Percentiles rank a stretch among this genome's conserved stretches.
Evolutionary conservation across 2,797 vertebrate species (phyloP).

Genomic region (Crenichthys baileyi): DNA sequence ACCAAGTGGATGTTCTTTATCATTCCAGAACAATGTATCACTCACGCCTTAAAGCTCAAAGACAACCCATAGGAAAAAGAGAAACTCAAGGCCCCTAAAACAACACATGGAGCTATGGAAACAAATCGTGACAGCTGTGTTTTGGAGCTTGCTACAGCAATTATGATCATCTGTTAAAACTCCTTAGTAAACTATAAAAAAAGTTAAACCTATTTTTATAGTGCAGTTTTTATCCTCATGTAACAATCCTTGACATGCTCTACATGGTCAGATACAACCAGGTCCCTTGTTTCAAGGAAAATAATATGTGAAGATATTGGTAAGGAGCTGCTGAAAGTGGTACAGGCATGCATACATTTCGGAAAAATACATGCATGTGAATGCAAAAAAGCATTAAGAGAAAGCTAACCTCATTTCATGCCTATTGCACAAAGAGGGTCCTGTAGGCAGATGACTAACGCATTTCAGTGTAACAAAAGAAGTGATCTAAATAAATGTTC

Average conservation of each 20-base stretch:
- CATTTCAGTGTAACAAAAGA: not conserved
- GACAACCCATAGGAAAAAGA: not conserved
- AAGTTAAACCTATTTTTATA: not conserved
- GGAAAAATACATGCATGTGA: not conserved
- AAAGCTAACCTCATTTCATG: not conserved
- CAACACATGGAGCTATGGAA: conserved; percentile 23
- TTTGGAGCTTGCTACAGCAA: not conserved
- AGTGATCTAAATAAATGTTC: not conserved
- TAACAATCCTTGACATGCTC: not conserved
- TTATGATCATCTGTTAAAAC: not conserved
- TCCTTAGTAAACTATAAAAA: not conserved
- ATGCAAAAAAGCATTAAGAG: not conserved
- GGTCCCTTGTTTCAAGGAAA: not conserved
- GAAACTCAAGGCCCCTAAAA: not conserved
- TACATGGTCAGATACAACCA: not conserved
- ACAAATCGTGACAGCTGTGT: conserved; percentile 6
- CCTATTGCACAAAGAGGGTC: not conserved
- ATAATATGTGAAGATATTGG: not conserved
- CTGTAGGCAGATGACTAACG: not conserved
- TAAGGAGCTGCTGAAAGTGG: not conserved
- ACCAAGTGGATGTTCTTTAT: not conserved
- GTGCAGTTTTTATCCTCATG: not conserved
- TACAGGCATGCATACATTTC: not conserved
- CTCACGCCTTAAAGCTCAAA: not conserved
- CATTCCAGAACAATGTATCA: not conserved